Evolutionary conservation across 2,113 vertebrate genomes (phyloP), one percentile per base, ranked within the genome.

Genomic region (Vimba vimba): DNA sequence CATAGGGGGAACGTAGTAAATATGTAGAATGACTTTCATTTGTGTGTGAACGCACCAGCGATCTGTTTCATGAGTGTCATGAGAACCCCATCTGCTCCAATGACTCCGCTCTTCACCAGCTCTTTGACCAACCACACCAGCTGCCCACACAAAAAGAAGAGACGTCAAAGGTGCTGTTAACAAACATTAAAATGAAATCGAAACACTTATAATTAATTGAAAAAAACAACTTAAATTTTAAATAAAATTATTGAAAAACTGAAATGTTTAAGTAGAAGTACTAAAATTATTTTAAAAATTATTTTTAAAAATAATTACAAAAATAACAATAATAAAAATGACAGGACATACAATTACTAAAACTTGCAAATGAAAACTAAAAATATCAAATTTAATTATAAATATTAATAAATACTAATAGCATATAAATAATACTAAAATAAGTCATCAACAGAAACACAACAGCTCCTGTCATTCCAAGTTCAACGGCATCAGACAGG

Each of bases 51-150:
- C 75, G 91, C 88, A 98, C 98, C 98, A 55, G 98, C 97, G 0
- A 99, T 97, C 93, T 99, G 97, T 85, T 99, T 99, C 94, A 98
- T 97, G 90, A 98, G 95, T 0, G 98, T 98, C 98, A 99, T 99
- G 84, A 98, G 96, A 43, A 97, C 97, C 0, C 97, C 97, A 0
- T 99, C 98, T 0, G 97, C 97, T 6, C 97, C 98, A 0, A 98
- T 93, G 68, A 99, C 96, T 0, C 96, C 94, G 0, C 96, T 97
- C 94, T 98, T 97, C 92, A 99, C 98, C 91, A 99, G 93, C 91
- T 99, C 97, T 89, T 95, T 91, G 27, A 99, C 95, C 93, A 99
- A 45, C 97, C 97, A 99, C 88, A 98, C 96, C 94, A 99, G 85
- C 97, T 99, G 82, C 27, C 90, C 19, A 68, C 27, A 80, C 39